Evolutionary conservation across 2,888 invertebrate genomes (phyloP).

Genomic region (Cryptus armator): DNA sequence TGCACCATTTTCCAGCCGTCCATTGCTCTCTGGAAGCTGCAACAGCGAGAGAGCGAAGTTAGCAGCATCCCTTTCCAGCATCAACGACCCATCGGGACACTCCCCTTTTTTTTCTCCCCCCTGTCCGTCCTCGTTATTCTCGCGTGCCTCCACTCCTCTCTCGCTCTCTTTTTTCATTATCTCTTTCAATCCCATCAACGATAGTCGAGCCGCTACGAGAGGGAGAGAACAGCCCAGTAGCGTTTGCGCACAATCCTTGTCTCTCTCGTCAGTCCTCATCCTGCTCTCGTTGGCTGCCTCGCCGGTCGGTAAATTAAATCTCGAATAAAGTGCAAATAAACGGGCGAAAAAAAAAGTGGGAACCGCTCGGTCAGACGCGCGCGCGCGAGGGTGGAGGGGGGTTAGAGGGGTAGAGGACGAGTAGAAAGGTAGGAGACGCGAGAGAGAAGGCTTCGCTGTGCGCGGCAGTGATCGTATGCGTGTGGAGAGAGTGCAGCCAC

Average conservation of each 20-base stretch:
- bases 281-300: conserved; percentile 69
- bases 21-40: conserved; percentile 35
- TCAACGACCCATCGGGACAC: conserved; percentile 51
- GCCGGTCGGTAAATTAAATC: conserved; percentile 84
- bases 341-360: conserved; percentile 72
- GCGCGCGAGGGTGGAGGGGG: conserved; percentile 8
- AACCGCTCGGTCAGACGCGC: conserved; percentile 29
- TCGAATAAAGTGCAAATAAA: conserved; percentile 85
- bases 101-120: conserved; percentile 22
- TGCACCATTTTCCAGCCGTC: conserved; percentile 34
- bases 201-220: conserved; percentile 28
- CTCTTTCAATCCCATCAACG: conserved; percentile 69
- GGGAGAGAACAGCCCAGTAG: conserved; percentile 12
- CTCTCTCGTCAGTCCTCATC: conserved; percentile 44
- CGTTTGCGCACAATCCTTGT: conserved; percentile 34
- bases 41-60: conserved; percentile 31
- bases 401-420: background rate
- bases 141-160: conserved; percentile 30
- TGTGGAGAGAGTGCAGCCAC: conserved; percentile 20
- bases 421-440: conserved; percentile 12
- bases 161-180: conserved; percentile 67
- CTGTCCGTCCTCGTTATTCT: conserved; percentile 49
- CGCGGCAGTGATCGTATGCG: conserved; percentile 35
- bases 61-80: conserved; percentile 33
- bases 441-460: conserved; percentile 1